Base-by-base conservation (phyloP, 2,888 invertebrate species). In the Rhynchonema sp. region DNA sequence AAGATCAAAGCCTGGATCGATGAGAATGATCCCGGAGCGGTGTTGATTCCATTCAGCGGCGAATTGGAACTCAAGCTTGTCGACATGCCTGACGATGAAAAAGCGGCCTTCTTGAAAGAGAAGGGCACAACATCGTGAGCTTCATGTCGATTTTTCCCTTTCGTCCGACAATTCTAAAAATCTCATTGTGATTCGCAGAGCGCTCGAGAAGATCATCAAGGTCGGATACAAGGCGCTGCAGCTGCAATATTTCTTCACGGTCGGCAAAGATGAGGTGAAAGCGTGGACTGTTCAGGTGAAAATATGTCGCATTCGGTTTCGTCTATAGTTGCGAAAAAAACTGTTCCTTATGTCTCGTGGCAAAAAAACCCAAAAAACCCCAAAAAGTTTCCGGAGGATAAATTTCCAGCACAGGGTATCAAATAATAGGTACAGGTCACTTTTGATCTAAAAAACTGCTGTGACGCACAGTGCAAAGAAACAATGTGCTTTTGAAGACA, bases 1-100 rank as follows among this genome's bases (percentile, higher is more conserved):
- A 94, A 94, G 78, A 86, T 99, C 70, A 98, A 98, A 75, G 92
- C 92, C 74, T 98, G 92, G 92, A 86, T 99, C 66, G 94, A 98
- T 75, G 86, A 86, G 72, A 84, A 94, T 73, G 98, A 99, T 74
- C 86, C 91, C 0, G 94, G 94, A 1, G 84, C 92, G 0, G 79
- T 83, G 1, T 82, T 96, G 52, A 91, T 99, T 65, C 96, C 96
- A 0, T 96, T 98, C 78, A 94, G 92, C 25, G 96, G 94, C 0
- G 83, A 80, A 22, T 83, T 92, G 69, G 98, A 99, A 76, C 80
- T 81, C 62, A 85, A 86, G 75, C 74, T 94, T 27, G 71, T 84
- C 55, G 91, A 96, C 65, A 86, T 91, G 83, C 84, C 85, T 17
- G 68, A 65, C 22, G 83, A 83, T 0, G 85, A 88, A 28, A 80